Evolutionary conservation across 1,140 invertebrate genomes (phyloP), one percentile per base, ranked within the genome.

Genomic region (Drosophila nigromelanica): DNA sequence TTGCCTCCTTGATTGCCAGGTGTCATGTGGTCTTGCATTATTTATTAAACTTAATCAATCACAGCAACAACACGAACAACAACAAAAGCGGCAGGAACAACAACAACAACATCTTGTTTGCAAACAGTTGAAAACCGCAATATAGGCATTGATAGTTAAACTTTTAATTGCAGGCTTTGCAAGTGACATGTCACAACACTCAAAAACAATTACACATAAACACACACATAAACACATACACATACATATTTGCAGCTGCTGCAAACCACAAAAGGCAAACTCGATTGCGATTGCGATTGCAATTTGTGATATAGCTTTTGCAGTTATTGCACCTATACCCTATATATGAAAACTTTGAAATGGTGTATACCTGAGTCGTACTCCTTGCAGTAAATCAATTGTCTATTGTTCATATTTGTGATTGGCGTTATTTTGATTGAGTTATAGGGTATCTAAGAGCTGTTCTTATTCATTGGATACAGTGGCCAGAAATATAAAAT

Each of bases 251-350:
- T 80, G 55, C 77, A 80, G 55, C 74, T 78, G 81, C 77, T 63
- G 73, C 51, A 54, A 81, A 82, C 82, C 82, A 50, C 82, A 86
- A 82, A 86, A 87, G 78, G 83, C 82, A 81, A 81, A 86, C 83
- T 79, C 60, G 37, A 76, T 79, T 62, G 71, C 82, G 68, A 75
- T 78, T 74, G 70, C 64, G 56, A 76, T 66, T 74, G 55, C 71
- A 69, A 55, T 61, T 59, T 45, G 35, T 30, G 54, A 45, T 42
- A 64, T 51, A 71, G 54, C 48, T 60, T 58, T 69, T 73, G 33
- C 56, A 60, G 40, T 72, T 59, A 48, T 54, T 52, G 18, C n/a
- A 14, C 30, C 7, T 3, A 67, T 72, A 71, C 62, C 47, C 54
- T 59, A 3, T 4, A 18, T 1, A 24, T 0, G 0, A n/a, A 11